Evolutionary conservation across 2,113 vertebrate species (phyloP), one percentile per base, ranked within the genome.

Genomic region (Lonchura striata): DNA sequence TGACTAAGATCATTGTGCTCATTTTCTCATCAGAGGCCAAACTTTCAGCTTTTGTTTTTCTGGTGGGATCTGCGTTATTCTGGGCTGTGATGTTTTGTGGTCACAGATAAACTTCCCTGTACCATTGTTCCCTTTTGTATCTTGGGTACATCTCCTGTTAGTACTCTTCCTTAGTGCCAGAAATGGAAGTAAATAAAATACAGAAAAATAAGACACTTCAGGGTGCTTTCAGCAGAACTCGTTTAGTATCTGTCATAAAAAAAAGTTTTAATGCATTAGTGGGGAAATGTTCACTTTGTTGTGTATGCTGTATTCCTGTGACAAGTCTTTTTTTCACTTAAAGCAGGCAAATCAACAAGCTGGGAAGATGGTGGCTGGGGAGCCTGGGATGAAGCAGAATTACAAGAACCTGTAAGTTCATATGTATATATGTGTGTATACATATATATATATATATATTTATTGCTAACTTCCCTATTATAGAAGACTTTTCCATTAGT

Each of bases 341-440:
- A 89, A 75, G 44, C 71, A 98, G 98, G 98, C 82, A 98, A 98
- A 94, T 96, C 97, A 49, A 22, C 97, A 60, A 96, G 85, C 96
- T 98, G 98, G 98, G 98, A 98, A 92, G 98, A 98, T 89, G 97
- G 98, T 90, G 97, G 96, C 70, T 98, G 98, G 98, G 98, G 98
- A 94, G 93, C 97, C 7, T 98, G 98, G 98, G 98, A 98, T 84
- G 98, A 98, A 81, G 94, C 97, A 74, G 98, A 98, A 37, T 84
- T 94, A 16, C 97, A 97, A 74, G 98, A 97, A 86, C 96, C 95
- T 70, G 98, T 98, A 96, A 98, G 98, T 97, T 68, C 7, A 1
- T 61, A 5, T 49, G 5, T 37, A 6, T 33, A 2, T 72, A 3
- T 30, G 6, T 22, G 10, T 64, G 11, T 19, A 9, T 37, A n/a